Evolutionary conservation across 2,797 vertebrate species (phyloP), one percentile per base, ranked within the genome.

Genomic region (Neomorphus geoffroyi): DNA sequence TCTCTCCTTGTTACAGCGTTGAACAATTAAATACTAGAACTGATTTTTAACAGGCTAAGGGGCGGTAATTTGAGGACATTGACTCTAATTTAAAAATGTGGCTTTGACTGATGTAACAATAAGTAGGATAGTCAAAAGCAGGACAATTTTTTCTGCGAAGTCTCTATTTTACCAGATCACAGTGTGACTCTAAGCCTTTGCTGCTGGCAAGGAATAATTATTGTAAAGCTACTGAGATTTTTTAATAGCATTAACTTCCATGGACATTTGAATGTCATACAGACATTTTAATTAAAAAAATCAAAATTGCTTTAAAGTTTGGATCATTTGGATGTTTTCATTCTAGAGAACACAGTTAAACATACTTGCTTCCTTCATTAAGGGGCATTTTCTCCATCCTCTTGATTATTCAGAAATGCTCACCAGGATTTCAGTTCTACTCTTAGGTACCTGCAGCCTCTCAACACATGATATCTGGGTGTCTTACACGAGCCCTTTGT

Each of bases 401-500:
- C 51, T n/a, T 37, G 33, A 56, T 11, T 0, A 2, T 51, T 84
- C 50, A 12, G 48, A 62, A 90, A 28, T 2, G 11, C 18, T 61
- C 10, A 17, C 35, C 46, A 51, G 39, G 46, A 62, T 53, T 75
- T 57, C 41, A 64, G 50, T 41, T 73, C 35, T 54, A 69, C 28
- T 18, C 18, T 54, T 16, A 24, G 33, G 56, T 33, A 53, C 37
- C 80, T 58, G 11, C 23, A 23, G 4, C 18, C 10, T 64, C 46
- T 18, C 43, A 30, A 18, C 21, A 7, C 0, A 0, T 1, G 1
- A 22, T 26, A 26, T 12, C 33, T 35, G 41, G 30, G 26, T 13
- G 30, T 15, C 54, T 48, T 16, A n/a, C 23, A 12, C 58, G 24
- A 66, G 45, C 53, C 45, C 46, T 43, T 43, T 43, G 23, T 26